Conservation (phyloP, 2,797 vertebrate genomes). For the Forpus xanthops region DNA sequence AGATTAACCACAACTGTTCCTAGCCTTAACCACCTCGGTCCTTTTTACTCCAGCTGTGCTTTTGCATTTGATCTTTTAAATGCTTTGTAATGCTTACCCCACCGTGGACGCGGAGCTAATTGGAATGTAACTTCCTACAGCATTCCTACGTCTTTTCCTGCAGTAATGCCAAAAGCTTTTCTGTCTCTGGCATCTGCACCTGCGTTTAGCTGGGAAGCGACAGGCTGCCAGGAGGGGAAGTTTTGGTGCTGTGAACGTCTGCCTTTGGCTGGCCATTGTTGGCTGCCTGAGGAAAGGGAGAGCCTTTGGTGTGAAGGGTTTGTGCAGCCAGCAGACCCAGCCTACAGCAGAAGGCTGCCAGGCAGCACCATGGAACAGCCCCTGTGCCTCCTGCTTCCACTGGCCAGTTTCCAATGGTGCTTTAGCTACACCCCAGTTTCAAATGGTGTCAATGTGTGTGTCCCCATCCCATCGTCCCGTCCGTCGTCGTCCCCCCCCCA, state of each 20-base stretch:
- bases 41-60: slow-evolving; percentile 49
- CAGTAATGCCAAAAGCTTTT: neutral
- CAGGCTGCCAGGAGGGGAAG: neutral
- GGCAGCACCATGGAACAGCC: neutral
- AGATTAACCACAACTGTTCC: slow-evolving; percentile 46
- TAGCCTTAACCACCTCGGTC: slow-evolving; percentile 13
- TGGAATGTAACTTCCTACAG: slow-evolving; percentile 30
- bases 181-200: neutral
- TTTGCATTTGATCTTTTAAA: slow-evolving; percentile 50
- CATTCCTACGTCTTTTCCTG: slow-evolving; percentile 15
- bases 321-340: neutral
- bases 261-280: neutral
- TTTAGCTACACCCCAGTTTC: neutral
- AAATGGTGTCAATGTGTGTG: neutral
- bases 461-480: no score
- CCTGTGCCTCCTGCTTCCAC: neutral
- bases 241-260: neutral
- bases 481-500: no score
- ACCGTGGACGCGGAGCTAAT: slow-evolving; percentile 10
- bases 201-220: neutral
- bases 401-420: neutral
- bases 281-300: neutral
- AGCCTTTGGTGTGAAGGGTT: neutral
- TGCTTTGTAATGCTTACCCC: slow-evolving; percentile 44
- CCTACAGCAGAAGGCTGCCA: neutral